Base-by-base conservation (phyloP, 2,113 vertebrate genomes). In the Lepisosteus osseus region DNA sequence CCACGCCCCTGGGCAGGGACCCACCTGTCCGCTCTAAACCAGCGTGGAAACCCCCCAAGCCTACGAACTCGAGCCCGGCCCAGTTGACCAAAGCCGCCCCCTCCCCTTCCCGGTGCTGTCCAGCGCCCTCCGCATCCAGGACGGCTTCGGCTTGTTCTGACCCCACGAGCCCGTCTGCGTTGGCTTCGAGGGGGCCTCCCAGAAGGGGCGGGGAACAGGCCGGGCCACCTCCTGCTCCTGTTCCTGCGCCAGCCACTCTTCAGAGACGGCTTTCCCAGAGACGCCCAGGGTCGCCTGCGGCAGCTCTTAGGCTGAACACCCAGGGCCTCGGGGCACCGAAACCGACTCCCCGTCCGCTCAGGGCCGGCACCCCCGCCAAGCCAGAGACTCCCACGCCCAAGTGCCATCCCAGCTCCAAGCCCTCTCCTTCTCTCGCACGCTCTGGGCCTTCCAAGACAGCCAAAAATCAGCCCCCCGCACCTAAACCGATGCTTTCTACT, bases 21-120 rank as follows among this genome's bases (percentile, higher is more conserved):
- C 86, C 64, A 12, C 41, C 86, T 0, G 80, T 90, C 69, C 85
- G 89, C n/a, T 84, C 94, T 0, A 90, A 93, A 78, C 87, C 86
- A 0, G 63, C 86, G 65, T 87, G 86, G 75, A 97, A 94, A 82
- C 86, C 76, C 55, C 84, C 87, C 73, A 79, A 90, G n/a, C 87
- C 94, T 9, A 85, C 92, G 0, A 82, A 72, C 67, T 74, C 54
- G 29, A 7, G 11, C n/a, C 14, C 42, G 3, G 56, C 42, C 4
- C 29, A 7, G 29, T 3, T 64, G 69, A 56, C 78, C 15, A 85
- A 80, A 74, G 45, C 74, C 73, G 89, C 84, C 71, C 81, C 0
- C 3, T 74, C 56, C 56, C 65, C 0, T 63, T 56, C 13, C 69
- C 80, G 3, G 45, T 43, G 2, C 71, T 42, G 12, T 63, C 29